phyloP scores from a whole-genome alignment of 2,888 invertebrate genomes.

The Amphipyra berbera region DNA sequence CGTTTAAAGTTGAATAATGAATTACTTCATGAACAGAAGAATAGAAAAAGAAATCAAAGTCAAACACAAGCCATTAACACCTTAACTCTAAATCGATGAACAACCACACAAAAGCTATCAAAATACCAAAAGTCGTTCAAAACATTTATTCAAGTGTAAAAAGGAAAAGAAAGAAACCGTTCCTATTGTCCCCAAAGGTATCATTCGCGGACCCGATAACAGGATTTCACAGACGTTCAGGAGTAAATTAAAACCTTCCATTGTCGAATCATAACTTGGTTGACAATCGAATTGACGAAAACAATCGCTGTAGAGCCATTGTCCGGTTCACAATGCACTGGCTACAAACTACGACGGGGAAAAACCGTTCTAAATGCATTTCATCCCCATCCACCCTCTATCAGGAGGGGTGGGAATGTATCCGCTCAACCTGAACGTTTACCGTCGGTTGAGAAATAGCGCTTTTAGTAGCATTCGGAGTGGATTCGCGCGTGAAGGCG shows the following conservation, averaged over 20 bases:
- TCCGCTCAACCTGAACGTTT: slow-evolving; percentile 61
- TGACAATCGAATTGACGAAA: slow-evolving; percentile 63
- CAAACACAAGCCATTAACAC: slow-evolving; percentile 7
- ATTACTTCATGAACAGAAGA: not conserved
- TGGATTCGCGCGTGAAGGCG: slow-evolving; percentile 62
- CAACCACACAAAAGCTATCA: slow-evolving; percentile 47
- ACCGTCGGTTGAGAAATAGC: slow-evolving; percentile 65
- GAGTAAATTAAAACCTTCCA: slow-evolving; percentile 58
- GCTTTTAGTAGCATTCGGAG: slow-evolving; percentile 61
- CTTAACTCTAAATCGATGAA: slow-evolving; percentile 10
- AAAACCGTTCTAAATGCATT: slow-evolving; percentile 64
- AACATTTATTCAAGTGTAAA: slow-evolving; percentile 53
- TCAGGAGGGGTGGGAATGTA: slow-evolving; percentile 38
- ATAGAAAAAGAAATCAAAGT: slow-evolving; percentile 5
- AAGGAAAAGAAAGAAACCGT: slow-evolving; percentile 27
- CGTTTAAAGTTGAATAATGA: too few relatives aligned
- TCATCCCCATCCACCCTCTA: slow-evolving; percentile 23
- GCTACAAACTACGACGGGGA: slow-evolving; percentile 55
- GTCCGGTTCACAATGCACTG: slow-evolving; percentile 59
- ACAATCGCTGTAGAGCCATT: slow-evolving; percentile 56
- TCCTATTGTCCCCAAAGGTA: slow-evolving; percentile 39
- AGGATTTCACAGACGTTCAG: slow-evolving; percentile 33
- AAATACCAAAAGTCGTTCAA: slow-evolving; percentile 30
- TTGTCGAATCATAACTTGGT: slow-evolving; percentile 60
- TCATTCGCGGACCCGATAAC: slow-evolving; percentile 42